Evolutionary conservation across 2,797 vertebrate species (phyloP), one percentile per base, ranked within the genome.

Genomic region (Hybognathus amarus): DNA sequence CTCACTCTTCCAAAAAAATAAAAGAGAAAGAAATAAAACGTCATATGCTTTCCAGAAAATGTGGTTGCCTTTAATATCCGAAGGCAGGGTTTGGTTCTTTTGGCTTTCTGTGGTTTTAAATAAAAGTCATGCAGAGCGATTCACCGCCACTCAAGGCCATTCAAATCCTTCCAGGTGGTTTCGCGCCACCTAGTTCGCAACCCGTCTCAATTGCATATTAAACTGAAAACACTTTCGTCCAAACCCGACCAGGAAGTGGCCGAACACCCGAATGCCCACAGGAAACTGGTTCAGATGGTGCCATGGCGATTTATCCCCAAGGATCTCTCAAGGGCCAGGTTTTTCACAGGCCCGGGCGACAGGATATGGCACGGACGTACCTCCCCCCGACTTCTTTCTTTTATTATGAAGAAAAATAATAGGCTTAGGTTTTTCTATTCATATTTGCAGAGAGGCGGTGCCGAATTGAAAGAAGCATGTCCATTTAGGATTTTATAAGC

Each of bases 371-470:
- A 84, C 80, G 5, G 90, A 90, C 91, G 88, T 92, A 89, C 78
- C 66, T 30, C 59, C 45, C 80, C 52, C 30, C 2, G 10, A n/a
- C n/a, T 9, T 61, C 45, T 20, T 56, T 68, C 54, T 77, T 92
- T 83, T 83, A 93, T 93, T 93, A 90, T 91, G 90, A 89, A 89
- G 90, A 92, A 89, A 93, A 93, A 95, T 94, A 94, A 94, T 93
- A 93, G 93, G 93, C 94, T 95, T 94, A 94, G 85, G 88, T 93
- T 89, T 90, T 87, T 93, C 91, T 93, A 91, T 94, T 94, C 93
- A 94, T 92, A 94, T 93, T 94, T 93, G 89, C 88, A 87, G 87
- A 89, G 90, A 91, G 90, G 91, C 89, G 71, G 92, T 66, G 74
- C 86, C 85, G 91, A n/a, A 91, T 89, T 93, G 92, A 93, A 93